phyloP scores from a whole-genome alignment of 1,140 invertebrate genomes.

The Atopsyche davidsoni region DNA sequence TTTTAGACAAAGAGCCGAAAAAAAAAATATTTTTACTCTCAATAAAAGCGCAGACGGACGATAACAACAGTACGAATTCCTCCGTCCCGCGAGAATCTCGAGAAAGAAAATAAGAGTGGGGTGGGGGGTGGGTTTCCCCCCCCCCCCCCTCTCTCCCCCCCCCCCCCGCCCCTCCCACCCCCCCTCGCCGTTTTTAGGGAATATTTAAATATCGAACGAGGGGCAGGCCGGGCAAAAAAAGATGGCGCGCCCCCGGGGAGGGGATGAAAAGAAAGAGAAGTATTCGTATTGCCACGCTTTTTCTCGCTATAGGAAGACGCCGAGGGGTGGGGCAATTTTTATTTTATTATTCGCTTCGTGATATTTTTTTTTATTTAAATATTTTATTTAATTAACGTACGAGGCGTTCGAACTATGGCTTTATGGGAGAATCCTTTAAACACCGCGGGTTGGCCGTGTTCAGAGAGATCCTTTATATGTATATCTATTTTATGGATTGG shows the following conservation, averaged over 20 bases:
- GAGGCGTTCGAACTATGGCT: background rate
- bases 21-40: no score
- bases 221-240: slow-evolving; percentile 17
- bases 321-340: background rate
- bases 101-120: no score
- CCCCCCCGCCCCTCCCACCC: slow-evolving; percentile 12
- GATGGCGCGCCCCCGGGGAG: slow-evolving; percentile 1
- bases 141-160: background rate
- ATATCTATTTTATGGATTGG: no score
- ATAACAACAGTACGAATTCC: no score
- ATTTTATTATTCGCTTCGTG: background rate
- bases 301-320: background rate
- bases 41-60: no score
- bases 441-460: no score
- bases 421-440: no score
- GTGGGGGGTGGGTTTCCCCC: no score
- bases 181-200: slow-evolving; percentile 27
- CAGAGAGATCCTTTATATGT: no score
- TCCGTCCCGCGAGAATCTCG: no score
- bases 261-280: slow-evolving; percentile 9
- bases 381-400: background rate
- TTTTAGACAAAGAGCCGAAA: no score
- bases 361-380: background rate
- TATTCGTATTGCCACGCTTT: background rate
- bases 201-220: slow-evolving; percentile 31